Evolutionary conservation across 2,113 vertebrate genomes (phyloP), one percentile per base, ranked within the genome.

Genomic region (Piprites chloris): DNA sequence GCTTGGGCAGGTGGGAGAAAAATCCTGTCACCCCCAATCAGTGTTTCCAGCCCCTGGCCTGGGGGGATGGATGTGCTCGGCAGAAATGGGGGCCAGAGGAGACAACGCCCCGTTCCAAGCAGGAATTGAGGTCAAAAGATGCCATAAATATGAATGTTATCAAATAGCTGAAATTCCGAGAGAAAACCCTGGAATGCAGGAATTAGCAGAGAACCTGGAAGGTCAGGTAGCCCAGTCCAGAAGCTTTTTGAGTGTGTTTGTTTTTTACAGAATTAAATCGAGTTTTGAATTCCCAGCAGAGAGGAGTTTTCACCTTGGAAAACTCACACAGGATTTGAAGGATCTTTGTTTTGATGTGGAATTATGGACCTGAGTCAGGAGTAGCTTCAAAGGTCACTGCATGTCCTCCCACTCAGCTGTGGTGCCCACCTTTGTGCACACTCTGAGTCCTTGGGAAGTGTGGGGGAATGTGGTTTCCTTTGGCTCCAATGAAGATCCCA

Each of bases 1-100:
- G 12, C 67, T 89, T 49, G 68, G 65, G 55, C 90, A 91, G 55
- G 87, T 69, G 94, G 71, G 59, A 91, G 85, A 86, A 85, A 53
- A 58, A 84, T 74, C 73, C 85, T 78, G 77, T 91, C 90, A 89
- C 12, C 61, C 17, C 41, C 59, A 41, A 53, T 93, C 81, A 93
- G 61, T 33, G 14, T 66, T 58, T 87, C 59, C 61, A 83, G 9
- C 63, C 59, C 27, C 28, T 46, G 28, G 55, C 95, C 79, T 77
- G 15, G 7, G 86, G 92, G 92, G 72, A 55, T 33, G 75, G 90
- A 4, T 10, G 24, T 1, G 9, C 56, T 61, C 44, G 10, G 42
- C 89, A 90, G 46, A 47, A 21, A 47, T 47, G 46, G 46, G 22
- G 44, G 44, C 19, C 7, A 15, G 89, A 91, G 87, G 16, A 83